Base-by-base conservation (phyloP, 2,888 invertebrate species). In the Drosophila testacea region DNA sequence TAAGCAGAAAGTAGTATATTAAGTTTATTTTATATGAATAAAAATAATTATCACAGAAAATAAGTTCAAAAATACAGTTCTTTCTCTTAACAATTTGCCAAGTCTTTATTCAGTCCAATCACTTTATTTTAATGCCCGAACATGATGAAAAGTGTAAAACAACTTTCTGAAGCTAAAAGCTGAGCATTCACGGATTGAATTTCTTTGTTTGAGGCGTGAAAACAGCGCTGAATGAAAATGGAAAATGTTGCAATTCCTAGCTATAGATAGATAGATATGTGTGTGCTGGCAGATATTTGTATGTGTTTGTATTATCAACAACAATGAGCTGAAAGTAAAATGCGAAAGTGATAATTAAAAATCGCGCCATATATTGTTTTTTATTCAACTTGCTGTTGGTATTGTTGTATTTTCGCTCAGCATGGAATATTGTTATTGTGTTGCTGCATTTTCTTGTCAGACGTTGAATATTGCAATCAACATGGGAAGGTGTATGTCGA, bases 331-430 rank as follows among this genome's bases (percentile, higher is more conserved):
- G 68, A 72, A 76, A 67, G 77, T 80, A 67, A 77, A 79, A 64
- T 79, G 73, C 75, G 84, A 87, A 85, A 85, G 89, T 85, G 87
- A 85, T 85, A 85, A 85, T 85, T 85, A 85, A 85, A 85, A 85
- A 89, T 81, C 74, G 81, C 79, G 75, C 82, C 66, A 77, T 83
- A 79, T 81, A 81, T 70, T 66, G 66, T 71, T 69, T 34, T 28
- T 50, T 68, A 30, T 34, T 59, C 54, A 36, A 50, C 34, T 57
- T 69, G 34, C 36, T 54, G 60, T 52, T 38, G 56, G 9, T 66
- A 50, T 47, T 62, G 52, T 36, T 64, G 52, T 69, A 63, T 47
- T 62, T 54, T 32, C 38, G 34, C 13, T 5, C 36, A 52, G 55
- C 27, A 47, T 65, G 48, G 32, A 65, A 70, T 60, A 77, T 73